Evolutionary conservation across 2,888 invertebrate genomes (phyloP), one percentile per base, ranked within the genome.

Genomic region (Eilema griseolum): DNA sequence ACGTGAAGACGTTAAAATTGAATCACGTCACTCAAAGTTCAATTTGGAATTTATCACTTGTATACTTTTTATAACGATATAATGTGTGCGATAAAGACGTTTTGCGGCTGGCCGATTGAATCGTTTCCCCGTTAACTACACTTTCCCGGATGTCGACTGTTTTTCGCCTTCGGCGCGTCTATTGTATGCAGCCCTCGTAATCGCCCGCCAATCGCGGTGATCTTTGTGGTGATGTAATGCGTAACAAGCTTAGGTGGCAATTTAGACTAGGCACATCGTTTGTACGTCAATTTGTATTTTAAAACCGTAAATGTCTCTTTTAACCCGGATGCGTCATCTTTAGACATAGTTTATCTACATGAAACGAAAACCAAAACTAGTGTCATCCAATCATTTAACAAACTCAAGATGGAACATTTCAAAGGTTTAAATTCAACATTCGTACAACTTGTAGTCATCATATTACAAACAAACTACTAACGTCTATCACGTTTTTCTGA

Each of bases 101-200:
- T 80, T 61, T 69, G 61, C 59, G 63, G 66, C 71, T 69, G 71
- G 46, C 68, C 67, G 77, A 87, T 88, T 85, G 85, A 85, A 86
- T 85, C 79, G 78, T 88, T 89, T 88, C 82, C 84, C 84, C 76
- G 76, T 76, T 77, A 79, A 86, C 71, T 70, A 76, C 77, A 87
- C 91, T 93, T 92, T 92, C 91, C 89, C 93, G 91, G 91, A 92
- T 88, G 89, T 88, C 78, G 85, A 75, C 84, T 77, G 87, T 87
- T 89, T 86, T 81, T 85, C 85, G 86, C 88, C 86, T 89, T 87
- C 82, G 84, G 83, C 77, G 75, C 83, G 84, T 83, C 84, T 82
- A 88, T 91, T 82, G 79, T 82, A 84, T 86, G 82, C 86, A 81
- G 79, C 82, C 86, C 85, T 88, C 86, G 86, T 88, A 86, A 87